These are phyloP conservation scores for Drosophila albomicans DNA, from an alignment of 1,140 invertebrate species.

Conservation along the genomic window DNA sequence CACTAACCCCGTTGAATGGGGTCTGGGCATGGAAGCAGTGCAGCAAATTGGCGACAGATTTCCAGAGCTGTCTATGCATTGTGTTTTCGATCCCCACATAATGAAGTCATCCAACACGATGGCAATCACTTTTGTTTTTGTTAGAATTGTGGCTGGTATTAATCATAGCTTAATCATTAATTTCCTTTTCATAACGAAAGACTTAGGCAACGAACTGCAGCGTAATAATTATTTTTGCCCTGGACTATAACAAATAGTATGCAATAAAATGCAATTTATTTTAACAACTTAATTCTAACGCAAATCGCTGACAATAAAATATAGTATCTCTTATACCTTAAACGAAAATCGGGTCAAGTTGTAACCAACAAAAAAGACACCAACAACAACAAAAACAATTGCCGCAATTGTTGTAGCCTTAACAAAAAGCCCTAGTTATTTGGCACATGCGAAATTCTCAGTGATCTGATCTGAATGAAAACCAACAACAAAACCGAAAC, in stretches of 20 bases:
- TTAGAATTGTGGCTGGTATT: slow-evolving; percentile 75
- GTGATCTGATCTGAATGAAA: slow-evolving; percentile 69
- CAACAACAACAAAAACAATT: slow-evolving; percentile 31
- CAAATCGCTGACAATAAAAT: slow-evolving; percentile 66
- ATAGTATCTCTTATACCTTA: slow-evolving; percentile 45
- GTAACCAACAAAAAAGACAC: not conserved
- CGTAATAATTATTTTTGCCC: slow-evolving; percentile 58
- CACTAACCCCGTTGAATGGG: slow-evolving; percentile 44
- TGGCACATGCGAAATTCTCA: slow-evolving; percentile 81
- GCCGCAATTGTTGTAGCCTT: slow-evolving; percentile 38
- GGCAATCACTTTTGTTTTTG: slow-evolving; percentile 48
- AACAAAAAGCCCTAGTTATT: slow-evolving; percentile 71
- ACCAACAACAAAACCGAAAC: slow-evolving; percentile 26
- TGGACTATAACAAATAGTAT: slow-evolving; percentile 54
- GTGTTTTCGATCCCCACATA: slow-evolving; percentile 38
- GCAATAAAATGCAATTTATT: slow-evolving; percentile 56
- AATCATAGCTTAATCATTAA: slow-evolving; percentile 74
- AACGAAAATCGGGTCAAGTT: slow-evolving; percentile 68
- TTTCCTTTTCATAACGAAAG: slow-evolving; percentile 56
- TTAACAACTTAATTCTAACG: slow-evolving; percentile 72
- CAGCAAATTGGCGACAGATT: slow-evolving; percentile 71
- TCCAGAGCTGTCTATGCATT: slow-evolving; percentile 51
- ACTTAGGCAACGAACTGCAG: slow-evolving; percentile 54
- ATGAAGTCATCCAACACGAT: slow-evolving; percentile 54
- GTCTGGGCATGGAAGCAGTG: slow-evolving; percentile 46